Evolutionary conservation across 2,888 invertebrate genomes (phyloP), one percentile per base, ranked within the genome.

Genomic region (Marronus borbonicus): DNA sequence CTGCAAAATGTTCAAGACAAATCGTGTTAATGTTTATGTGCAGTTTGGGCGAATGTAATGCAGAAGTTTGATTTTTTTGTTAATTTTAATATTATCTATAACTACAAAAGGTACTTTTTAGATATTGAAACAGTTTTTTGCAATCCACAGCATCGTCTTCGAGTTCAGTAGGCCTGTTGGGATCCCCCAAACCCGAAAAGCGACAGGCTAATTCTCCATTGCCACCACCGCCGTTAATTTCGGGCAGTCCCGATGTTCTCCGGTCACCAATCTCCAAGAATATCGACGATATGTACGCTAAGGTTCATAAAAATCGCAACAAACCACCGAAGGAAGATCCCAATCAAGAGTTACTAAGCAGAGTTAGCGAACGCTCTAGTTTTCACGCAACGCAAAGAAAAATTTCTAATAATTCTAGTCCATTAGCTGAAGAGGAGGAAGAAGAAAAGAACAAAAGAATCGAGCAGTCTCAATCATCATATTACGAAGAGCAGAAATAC

Each of bases 281-380:
- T 82, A 89, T 96, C n/a, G 96, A 96, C 83, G 96, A 96, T 84
- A 95, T 97, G 93, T 97, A 97, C 87, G 96, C 96, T 1, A 97
- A 96, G 90, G 96, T 96, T 24, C 92, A 93, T 85, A 95, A 95
- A 86, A 93, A 81, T 31, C 79, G 82, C n/a, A 84, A 84, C 72
- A 82, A 82, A 69, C 17, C 70, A 3, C 52, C 75, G 5, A 81
- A 81, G n/a, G 52, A 79, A 8, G 81, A 82, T n/a, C 65, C 77
- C 14, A 55, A 20, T 17, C 55, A 76, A 80, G 80, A 44, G 79
- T 31, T 17, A 1, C 49, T 69, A 8, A 60, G 44, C 4, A 77
- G 69, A 36, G 58, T 20, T 50, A 69, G 52, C n/a, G 68, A 52
- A 12, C 55, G 75, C 24, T 86, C 80, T 78, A 86, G 76, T 83